Percentiles rank a stretch among this genome's conserved stretches.
Conservation (phyloP, 2,888 invertebrate species). For the Drosophila nr. fundita region DNA sequence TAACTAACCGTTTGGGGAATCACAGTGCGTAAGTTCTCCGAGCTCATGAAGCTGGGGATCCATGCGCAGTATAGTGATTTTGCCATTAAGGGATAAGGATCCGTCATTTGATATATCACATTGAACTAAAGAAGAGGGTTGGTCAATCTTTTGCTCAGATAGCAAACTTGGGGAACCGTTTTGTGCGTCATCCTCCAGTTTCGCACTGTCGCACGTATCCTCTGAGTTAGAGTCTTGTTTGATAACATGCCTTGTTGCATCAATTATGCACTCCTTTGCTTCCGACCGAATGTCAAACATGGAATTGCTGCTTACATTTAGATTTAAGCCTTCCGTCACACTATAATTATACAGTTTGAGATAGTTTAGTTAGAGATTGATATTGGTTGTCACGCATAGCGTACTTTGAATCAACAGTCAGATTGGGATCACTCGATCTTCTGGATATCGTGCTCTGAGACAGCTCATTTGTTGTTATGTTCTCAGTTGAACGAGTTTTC, state of each 20-base stretch:
- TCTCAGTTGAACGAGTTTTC: constrained; percentile 94
- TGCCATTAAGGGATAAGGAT: constrained; percentile 34
- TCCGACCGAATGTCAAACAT: constrained; percentile 83
- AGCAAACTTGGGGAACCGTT: constrained; percentile 28
- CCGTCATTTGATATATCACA: constrained; percentile 53
- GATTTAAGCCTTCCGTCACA: constrained; percentile 78
- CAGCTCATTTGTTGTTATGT: constrained; percentile 89
- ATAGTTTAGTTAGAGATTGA: background rate
- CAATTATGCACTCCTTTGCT: constrained; percentile 40
- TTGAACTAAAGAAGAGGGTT: constrained; percentile 51
- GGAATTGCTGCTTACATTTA: constrained; percentile 82
- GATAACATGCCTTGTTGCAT: constrained; percentile 27
- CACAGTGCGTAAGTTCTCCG: constrained; percentile 30
- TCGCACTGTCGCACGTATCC: constrained; percentile 42
- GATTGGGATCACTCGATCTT: constrained; percentile 93
- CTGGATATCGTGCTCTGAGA: constrained; percentile 87
- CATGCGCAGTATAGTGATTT: constrained; percentile 44
- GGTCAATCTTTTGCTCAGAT: constrained; percentile 51
- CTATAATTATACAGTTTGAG: constrained; percentile 51
- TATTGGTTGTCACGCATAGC: background rate
- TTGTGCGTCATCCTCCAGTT: constrained; percentile 17
- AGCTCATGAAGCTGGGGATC: constrained; percentile 35
- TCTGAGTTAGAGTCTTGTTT: constrained; percentile 75
- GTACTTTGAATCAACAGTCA: constrained; percentile 90
- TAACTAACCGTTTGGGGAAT: constrained; percentile 45